Evolutionary conservation across 2,797 vertebrate species (phyloP).

Genomic region (Salarias fasciatus): DNA sequence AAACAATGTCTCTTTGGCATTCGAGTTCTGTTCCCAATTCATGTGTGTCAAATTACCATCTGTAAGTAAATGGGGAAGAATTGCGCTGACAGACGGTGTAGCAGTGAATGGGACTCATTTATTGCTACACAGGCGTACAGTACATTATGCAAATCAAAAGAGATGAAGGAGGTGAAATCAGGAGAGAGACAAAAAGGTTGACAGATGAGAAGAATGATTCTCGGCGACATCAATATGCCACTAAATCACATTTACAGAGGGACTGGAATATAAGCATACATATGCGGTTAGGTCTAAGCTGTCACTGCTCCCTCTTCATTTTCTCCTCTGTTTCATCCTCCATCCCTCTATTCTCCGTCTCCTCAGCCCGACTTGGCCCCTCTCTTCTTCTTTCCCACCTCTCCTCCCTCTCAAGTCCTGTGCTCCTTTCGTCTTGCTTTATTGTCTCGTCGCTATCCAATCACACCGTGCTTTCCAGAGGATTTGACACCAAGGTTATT

Average conservation of each 20-base stretch:
- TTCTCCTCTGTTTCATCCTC: slow-evolving; percentile 22
- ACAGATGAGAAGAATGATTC: slow-evolving; percentile 68
- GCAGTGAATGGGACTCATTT: slow-evolving; percentile 64
- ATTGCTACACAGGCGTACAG: slow-evolving; percentile 58
- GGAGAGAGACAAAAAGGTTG: slow-evolving; percentile 65
- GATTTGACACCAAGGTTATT: slow-evolving; percentile 61
- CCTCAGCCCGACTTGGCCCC: slow-evolving; percentile 15
- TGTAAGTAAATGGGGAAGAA: slow-evolving; percentile 70
- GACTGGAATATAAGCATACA: slow-evolving; percentile 53
- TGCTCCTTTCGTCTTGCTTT: slow-evolving; percentile 19
- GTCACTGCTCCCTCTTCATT: slow-evolving; percentile 12
- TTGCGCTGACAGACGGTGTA: slow-evolving; percentile 58
- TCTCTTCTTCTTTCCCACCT: slow-evolving; percentile 17
- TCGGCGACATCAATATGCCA: slow-evolving; percentile 53
- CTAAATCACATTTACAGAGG: slow-evolving; percentile 68
- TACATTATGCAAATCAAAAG: slow-evolving; percentile 71
- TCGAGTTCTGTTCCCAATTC: slow-evolving; percentile 55
- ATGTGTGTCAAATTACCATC: slow-evolving; percentile 78
- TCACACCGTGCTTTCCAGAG: slow-evolving; percentile 48
- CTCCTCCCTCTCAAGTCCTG: not conserved
- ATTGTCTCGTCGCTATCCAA: slow-evolving; percentile 33
- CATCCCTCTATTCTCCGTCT: slow-evolving; percentile 1
- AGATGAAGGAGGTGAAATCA: slow-evolving; percentile 67
- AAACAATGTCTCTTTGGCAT: slow-evolving; percentile 48
- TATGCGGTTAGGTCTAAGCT: slow-evolving; percentile 35